A percentile compares a stretch with the other conserved stretches of the same genome.
These are phyloP conservation scores for Amphiura filiformis DNA, from an alignment of 35 echinoderm and acorn worm genomes.

Conservation along the genomic window DNA sequence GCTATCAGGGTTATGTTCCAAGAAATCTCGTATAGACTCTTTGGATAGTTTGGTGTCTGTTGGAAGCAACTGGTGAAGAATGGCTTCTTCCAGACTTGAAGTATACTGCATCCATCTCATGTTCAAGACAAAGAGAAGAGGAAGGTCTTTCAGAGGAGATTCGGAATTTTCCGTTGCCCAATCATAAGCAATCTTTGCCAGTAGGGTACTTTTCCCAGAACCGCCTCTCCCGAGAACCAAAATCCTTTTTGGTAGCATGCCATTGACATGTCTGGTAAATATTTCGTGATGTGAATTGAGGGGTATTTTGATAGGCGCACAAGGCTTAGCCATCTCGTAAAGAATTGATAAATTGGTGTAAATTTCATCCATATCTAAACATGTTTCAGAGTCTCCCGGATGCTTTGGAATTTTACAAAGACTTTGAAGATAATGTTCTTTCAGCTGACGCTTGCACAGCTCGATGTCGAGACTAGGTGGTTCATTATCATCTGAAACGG, in stretches of 20 bases:
- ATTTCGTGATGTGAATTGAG: background rate
- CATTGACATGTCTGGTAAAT: background rate
- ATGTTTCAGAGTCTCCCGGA: background rate
- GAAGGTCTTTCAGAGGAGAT: slow-evolving; percentile 11
- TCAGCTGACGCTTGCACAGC: background rate
- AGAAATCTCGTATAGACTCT: slow-evolving; percentile 2
- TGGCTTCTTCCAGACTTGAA: slow-evolving; percentile 34
- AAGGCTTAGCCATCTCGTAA: background rate
- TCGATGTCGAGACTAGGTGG: background rate
- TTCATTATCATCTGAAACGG: too few relatives aligned
- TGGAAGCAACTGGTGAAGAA: slow-evolving; percentile 42
- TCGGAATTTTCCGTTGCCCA: slow-evolving; percentile 23
- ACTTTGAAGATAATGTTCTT: background rate
- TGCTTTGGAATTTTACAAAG: background rate
- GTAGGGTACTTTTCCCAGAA: slow-evolving; percentile 44
- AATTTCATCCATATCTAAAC: background rate
- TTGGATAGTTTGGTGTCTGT: slow-evolving; percentile 17
- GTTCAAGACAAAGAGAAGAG: slow-evolving; percentile 37
- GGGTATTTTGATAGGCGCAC: background rate
- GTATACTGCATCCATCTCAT: slow-evolving; percentile 33
- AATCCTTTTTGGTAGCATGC: background rate
- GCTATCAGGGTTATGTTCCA: slow-evolving; percentile 17
- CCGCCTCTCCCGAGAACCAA: slow-evolving; percentile 26
- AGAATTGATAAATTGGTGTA: background rate
- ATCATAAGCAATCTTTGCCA: slow-evolving; percentile 38